A percentile compares a stretch with the other conserved stretches of the same genome.
phyloP scores from a whole-genome alignment of 2,113 vertebrate species.

The Stigmatopora argus region DNA sequence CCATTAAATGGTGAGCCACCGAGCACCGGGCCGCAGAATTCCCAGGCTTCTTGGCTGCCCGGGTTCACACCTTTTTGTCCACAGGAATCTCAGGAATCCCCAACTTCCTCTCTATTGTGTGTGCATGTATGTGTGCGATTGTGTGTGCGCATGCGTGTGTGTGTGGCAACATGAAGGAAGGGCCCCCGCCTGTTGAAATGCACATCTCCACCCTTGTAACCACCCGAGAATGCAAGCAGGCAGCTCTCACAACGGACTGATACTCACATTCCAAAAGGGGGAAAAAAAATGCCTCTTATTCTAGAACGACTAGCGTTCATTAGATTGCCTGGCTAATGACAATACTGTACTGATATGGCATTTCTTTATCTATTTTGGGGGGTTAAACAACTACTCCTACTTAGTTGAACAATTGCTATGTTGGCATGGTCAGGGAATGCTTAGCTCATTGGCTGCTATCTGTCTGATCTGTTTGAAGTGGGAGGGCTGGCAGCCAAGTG shows the following conservation, averaged over 20 bases:
- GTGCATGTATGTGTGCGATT: constrained; percentile 20
- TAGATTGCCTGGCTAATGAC: no score
- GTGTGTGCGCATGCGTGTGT: constrained; percentile 12
- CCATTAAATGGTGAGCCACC: constrained; percentile 40
- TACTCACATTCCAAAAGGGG: constrained; percentile 52
- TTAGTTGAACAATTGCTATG: no score
- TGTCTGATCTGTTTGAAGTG: no score
- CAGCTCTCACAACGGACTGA: constrained; percentile 54
- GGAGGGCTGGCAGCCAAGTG: no score
- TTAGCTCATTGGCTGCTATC: no score
- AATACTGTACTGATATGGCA: no score
- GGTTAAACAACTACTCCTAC: no score
- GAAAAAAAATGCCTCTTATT: constrained; percentile 26
- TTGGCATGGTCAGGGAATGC: no score
- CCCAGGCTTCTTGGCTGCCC: constrained; percentile 56
- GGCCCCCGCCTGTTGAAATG: constrained; percentile 55
- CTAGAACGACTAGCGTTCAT: background rate
- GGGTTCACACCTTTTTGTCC: constrained; percentile 70
- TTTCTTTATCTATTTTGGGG: no score
- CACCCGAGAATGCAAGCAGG: constrained; percentile 52
- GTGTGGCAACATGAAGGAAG: constrained; percentile 35
- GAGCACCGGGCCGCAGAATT: constrained; percentile 40
- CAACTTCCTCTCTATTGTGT: constrained; percentile 64
- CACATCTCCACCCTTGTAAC: constrained; percentile 59
- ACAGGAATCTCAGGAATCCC: constrained; percentile 70